phyloP scores from a whole-genome alignment of 1,140 invertebrate species.

The Pseudomyrmex gracilis region DNA sequence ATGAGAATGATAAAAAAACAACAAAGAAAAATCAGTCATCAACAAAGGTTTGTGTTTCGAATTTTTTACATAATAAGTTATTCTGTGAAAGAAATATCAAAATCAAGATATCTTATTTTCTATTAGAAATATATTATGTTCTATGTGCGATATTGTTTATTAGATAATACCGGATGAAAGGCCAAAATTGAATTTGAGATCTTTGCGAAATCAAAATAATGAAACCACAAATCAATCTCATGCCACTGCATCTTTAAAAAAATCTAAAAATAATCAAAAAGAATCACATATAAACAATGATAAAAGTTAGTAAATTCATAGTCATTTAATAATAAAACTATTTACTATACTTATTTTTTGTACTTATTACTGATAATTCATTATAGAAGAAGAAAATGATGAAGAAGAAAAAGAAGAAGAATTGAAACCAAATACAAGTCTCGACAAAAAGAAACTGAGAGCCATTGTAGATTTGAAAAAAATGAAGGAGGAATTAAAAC shows the following conservation, averaged over 20 bases:
- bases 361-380: too few species aligned
- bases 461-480: conserved; percentile 73
- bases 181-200: conserved; percentile 53
- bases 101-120: neutral
- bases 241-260: neutral
- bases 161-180: conserved; percentile 8
- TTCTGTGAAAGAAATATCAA: neutral
- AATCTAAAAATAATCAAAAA: neutral
- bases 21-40: neutral
- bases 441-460: conserved; percentile 65
- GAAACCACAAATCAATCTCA: neutral
- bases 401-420: conserved; percentile 43
- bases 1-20: conserved; percentile 1
- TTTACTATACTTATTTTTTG: conserved; percentile 17
- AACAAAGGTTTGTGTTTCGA: conserved; percentile 15
- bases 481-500: conserved; percentile 78
- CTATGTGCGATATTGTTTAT: neutral
- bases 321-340: neutral
- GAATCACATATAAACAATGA: neutral
- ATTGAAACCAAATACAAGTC: conserved; percentile 33
- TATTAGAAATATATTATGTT: neutral
- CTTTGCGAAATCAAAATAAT: conserved; percentile 40
- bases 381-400: conserved; percentile 24
- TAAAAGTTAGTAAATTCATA: conserved; percentile 28
- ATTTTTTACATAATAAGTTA: neutral